phyloP scores from a whole-genome alignment of 2,113 vertebrate species.

The Ascaphus truei region DNA sequence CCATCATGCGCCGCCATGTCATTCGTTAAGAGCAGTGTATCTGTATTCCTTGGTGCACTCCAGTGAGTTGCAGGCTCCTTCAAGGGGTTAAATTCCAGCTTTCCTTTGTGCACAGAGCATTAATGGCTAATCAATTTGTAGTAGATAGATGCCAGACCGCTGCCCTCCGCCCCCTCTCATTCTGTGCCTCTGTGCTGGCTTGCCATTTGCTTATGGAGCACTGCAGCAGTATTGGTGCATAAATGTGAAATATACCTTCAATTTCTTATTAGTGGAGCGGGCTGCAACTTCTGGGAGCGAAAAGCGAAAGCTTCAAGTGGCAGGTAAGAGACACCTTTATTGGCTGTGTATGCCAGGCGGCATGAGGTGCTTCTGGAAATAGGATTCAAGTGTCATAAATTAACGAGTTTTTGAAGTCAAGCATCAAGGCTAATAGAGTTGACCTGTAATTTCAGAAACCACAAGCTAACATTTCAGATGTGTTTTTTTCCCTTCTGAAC shows the following conservation, averaged over 20 bases:
- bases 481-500: slow-evolving; percentile 44
- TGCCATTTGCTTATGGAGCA: neutral
- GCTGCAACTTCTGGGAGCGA: too few species aligned
- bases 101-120: neutral
- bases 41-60: too few species aligned
- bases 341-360: slow-evolving; percentile 40
- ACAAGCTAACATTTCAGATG: slow-evolving; percentile 40
- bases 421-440: slow-evolving; percentile 53
- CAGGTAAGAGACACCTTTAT: slow-evolving; percentile 45
- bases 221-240: too few species aligned
- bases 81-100: neutral
- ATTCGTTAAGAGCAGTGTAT: too few species aligned
- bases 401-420: slow-evolving; percentile 50
- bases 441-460: slow-evolving; percentile 53
- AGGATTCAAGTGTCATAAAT: slow-evolving; percentile 46
- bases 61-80: too few species aligned
- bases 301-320: slow-evolving; percentile 36
- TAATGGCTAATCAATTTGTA: neutral
- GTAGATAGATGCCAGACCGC: neutral
- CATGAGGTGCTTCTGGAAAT: slow-evolving; percentile 39
- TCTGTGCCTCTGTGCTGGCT: neutral
- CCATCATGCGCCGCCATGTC: too few species aligned
- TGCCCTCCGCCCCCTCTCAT: neutral
- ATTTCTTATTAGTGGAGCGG: slow-evolving; percentile 37
- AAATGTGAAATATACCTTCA: neutral